Base-by-base conservation (phyloP, 1,140 invertebrate species). In the Drosophila sp. region DNA sequence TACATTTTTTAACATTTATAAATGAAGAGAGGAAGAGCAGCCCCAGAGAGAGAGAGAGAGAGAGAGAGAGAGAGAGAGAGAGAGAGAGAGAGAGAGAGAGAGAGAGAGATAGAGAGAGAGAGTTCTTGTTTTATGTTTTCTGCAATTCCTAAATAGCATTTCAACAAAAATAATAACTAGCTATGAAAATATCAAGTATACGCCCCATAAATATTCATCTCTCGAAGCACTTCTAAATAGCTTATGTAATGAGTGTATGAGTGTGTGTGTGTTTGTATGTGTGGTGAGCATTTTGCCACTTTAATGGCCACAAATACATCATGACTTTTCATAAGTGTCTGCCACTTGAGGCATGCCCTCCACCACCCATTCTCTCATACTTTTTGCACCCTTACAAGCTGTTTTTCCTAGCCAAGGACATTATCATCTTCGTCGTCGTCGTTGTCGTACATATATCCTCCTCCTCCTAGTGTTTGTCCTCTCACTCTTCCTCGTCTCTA, bases 281-380 rank as follows among this genome's bases (percentile, higher is more conserved):
- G 40, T 77, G 67, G 50, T 60, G 73, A 69, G 72, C 72, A 76
- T 79, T 83, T 87, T 89, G 79, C 76, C 79, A 87, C 84, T 83
- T 83, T 87, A 89, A 87, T 87, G 73, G 80, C 70, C 76, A 73
- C 83, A 89, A 87, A 87, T 87, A 89, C 83, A 83, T 87, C 83
- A 87, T 87, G 84, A 89, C 79, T 87, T 87, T 74, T 83, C 84
- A 84, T 83, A 87, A 87, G 83, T 76, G 72, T 57, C 79, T 74
- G 70, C 84, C 83, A 83, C 83, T 87, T 89, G 79, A 78, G 65
- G 58, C 64, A 41, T 41, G 44, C 44, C 44, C 57, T 35, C 33
- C 58, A 60, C 32, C 56, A 61, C 47, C 47, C 55, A 63, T 40
- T 60, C 47, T 41, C 29, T 38, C n/a, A 38, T 38, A 38, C 35